phyloP scores from a whole-genome alignment of 2,888 invertebrate genomes.

The Tetragonisca angustula region DNA sequence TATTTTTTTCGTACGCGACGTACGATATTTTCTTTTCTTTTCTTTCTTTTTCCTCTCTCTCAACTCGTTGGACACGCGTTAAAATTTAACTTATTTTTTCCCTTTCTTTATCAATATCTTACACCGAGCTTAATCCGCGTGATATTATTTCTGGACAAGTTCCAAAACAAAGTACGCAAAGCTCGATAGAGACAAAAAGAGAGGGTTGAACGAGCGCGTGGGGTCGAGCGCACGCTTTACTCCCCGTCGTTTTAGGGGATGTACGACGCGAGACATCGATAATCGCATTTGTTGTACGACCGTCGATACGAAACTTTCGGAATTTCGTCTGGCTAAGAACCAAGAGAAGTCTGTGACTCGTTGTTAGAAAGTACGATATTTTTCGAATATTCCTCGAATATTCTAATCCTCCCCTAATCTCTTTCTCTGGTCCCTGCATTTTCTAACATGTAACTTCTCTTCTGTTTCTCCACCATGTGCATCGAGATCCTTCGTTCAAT shows the following conservation, averaged over 20 bases:
- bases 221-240: conserved; percentile 51
- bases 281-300: conserved; percentile 74
- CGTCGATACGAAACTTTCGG: conserved; percentile 69
- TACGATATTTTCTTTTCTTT: conserved; percentile 27
- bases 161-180: conserved; percentile 44
- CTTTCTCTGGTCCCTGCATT: conserved; percentile 6
- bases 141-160: conserved; percentile 48
- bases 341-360: conserved; percentile 72
- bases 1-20: conserved; percentile 57
- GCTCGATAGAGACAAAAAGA: conserved; percentile 13
- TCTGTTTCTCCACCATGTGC: neutral
- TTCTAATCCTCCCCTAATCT: neutral
- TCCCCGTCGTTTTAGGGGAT: conserved; percentile 58
- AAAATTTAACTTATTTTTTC: neutral
- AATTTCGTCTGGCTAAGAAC: conserved; percentile 60
- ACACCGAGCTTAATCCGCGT: conserved; percentile 31
- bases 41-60: neutral
- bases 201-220: conserved; percentile 62
- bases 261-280: conserved; percentile 67
- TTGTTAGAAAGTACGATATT: conserved; percentile 68
- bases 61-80: neutral
- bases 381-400: conserved; percentile 48
- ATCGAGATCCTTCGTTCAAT: neutral
- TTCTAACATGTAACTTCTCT: conserved; percentile 1
- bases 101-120: conserved; percentile 32